Percentiles rank a stretch among this genome's conserved stretches.
Evolutionary conservation across 1,140 invertebrate genomes (phyloP).

Genomic region (Hormaphis cornu): DNA sequence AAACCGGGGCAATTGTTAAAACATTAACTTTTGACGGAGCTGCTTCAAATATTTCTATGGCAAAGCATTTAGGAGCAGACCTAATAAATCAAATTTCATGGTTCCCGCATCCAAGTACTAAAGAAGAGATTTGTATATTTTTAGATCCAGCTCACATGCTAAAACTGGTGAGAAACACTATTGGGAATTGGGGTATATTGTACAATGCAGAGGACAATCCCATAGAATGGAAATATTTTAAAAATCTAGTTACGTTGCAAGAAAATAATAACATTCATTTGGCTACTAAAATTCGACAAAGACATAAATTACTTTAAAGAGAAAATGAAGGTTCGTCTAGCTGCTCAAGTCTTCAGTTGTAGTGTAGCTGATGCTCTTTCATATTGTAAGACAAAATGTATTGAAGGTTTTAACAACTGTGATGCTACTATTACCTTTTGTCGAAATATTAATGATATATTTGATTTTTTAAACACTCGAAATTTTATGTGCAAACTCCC

Average conservation of each 20-base stretch:
- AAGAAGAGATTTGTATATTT: constrained; percentile 36
- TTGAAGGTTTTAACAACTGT: neutral
- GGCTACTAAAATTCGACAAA: constrained; percentile 23
- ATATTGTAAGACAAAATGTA: neutral
- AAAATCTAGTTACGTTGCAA: neutral
- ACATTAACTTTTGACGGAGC: constrained; percentile 16
- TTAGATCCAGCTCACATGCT: constrained; percentile 37
- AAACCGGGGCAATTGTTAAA: neutral
- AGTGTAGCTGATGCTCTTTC: constrained; percentile 11
- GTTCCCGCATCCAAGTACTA: constrained; percentile 35
- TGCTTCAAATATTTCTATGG: neutral
- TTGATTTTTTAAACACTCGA: constrained; percentile 19
- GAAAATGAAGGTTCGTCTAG: neutral
- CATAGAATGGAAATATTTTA: constrained; percentile 17
- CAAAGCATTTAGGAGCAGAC: neutral
- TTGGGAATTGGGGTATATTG: constrained; percentile 26
- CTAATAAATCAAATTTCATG: neutral
- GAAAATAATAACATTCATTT: constrained; percentile 9
- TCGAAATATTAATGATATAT: neutral
- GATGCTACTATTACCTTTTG: constrained; percentile 6
- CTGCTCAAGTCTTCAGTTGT: constrained; percentile 32
- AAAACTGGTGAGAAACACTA: constrained; percentile 36
- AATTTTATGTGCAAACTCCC: neutral
- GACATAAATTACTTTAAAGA: neutral
- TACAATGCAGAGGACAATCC: neutral